A percentile compares a stretch with the other conserved stretches of the same genome.
Conservation (phyloP, 2,113 vertebrate species). For the Mellivora capensis region DNA sequence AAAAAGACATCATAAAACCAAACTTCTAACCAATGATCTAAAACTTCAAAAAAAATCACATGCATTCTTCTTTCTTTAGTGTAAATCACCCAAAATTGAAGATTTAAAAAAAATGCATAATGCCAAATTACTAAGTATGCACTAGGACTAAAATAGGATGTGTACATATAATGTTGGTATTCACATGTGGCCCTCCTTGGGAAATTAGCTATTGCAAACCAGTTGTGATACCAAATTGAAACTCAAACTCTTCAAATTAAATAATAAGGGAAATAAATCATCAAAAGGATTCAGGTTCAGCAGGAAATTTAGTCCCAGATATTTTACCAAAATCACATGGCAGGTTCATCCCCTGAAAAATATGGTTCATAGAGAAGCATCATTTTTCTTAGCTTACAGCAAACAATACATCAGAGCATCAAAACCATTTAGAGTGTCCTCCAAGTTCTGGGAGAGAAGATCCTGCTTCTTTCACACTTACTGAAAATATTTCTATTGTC, state of each 20-base stretch:
- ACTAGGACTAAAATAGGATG: background rate
- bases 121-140: background rate
- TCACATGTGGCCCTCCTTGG: background rate
- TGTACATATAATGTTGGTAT: background rate
- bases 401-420: background rate
- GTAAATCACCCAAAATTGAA: background rate
- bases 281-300: background rate
- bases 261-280: background rate
- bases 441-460: background rate
- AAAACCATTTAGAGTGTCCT: background rate
- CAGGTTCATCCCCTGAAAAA: background rate
- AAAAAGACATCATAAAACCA: constrained; percentile 22
- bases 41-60: background rate
- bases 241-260: background rate
- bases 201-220: background rate
- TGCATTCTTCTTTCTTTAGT: background rate
- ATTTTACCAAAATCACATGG: background rate
- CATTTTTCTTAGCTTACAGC: background rate
- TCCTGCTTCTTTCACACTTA: background rate
- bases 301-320: background rate
- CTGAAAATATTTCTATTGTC: background rate
- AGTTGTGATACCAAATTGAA: background rate
- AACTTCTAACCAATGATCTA: background rate
- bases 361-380: background rate
- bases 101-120: background rate